phyloP scores from a whole-genome alignment of 2,888 invertebrate species.

The Sesia apiformis region DNA sequence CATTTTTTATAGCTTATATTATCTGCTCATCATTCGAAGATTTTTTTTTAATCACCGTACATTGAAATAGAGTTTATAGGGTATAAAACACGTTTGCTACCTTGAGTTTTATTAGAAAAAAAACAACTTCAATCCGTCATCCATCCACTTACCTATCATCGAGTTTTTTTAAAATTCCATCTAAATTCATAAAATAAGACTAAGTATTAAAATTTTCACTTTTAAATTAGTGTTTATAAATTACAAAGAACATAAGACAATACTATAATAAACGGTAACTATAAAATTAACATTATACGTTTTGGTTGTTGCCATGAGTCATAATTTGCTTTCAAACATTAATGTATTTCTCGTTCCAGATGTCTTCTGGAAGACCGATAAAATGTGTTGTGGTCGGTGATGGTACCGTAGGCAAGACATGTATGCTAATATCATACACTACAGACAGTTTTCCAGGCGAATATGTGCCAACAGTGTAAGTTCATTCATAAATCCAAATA shows the following conservation, averaged over 20 bases:
- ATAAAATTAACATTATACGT: neutral
- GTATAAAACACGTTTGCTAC: no score
- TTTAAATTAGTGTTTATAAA: no score
- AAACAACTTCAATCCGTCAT: no score
- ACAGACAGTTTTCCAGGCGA: conserved; percentile 95
- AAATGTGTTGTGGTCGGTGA: conserved; percentile 95
- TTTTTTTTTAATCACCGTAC: no score
- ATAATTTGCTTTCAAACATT: neutral
- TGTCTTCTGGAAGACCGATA: conserved; percentile 94
- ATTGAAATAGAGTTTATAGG: no score
- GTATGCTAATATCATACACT: conserved; percentile 94
- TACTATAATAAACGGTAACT: neutral
- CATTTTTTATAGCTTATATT: no score
- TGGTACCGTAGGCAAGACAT: conserved; percentile 95
- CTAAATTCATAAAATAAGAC: no score
- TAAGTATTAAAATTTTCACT: no score
- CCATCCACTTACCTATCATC: no score
- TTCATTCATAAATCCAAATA: conserved; percentile 18
- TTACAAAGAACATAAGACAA: neutral
- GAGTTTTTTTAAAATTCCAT: no score
- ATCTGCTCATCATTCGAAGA: no score
- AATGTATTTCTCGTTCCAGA: conserved; percentile 41
- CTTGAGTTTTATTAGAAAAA: no score
- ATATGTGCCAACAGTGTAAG: conserved; percentile 96
- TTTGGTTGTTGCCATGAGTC: conserved; percentile 2